Base-by-base conservation (phyloP, 1,140 invertebrate species). In the Lethocerus indicus region DNA sequence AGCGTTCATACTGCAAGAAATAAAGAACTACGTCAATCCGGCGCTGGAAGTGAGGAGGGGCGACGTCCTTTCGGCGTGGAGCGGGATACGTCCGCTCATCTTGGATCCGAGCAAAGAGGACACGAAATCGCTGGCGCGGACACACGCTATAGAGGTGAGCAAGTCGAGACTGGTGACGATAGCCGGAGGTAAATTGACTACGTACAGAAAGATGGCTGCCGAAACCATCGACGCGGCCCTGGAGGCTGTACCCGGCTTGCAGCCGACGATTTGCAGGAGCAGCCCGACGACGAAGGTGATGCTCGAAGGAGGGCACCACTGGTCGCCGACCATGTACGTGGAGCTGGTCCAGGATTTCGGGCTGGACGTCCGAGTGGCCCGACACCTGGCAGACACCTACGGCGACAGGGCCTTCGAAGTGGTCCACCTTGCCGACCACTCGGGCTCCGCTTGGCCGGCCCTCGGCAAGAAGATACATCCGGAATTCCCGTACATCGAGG, bases 131-230 rank as follows among this genome's bases (percentile, higher is more conserved):
- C 73, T 98, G 47, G 94, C 95, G n/a, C 73, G 95, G 49, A 99
- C 98, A 71, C 95, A 99, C 65, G 92, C 98, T 56, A 92, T 98
- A 35, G 90, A 98, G 66, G 85, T 96, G 7, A 87, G 87, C 55
- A 70, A 79, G 12, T 77, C 79, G 20, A 87, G 87, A 53, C 74
- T 98, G 27, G 76, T 99, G 32, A 99, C 95, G 27, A 96, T 98
- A 64, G 95, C 94, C 42, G 95, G 93, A 51, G 95, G 95, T 41
- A 98, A 98, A 69, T 99, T 94, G 95, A 98, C 95, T 1, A 98
- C 95, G 1, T 96, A 92, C 64, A 68, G 92, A 51, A 70, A 87
- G 1, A 98, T 98, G 95, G 95, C 95, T 16, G 74, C 90, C 59
- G 92, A 99, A 66, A 90, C 95, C 0, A 74, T 99, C 26, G 92